Percentiles rank a stretch among this genome's conserved stretches.
Evolutionary conservation across 2,888 invertebrate genomes (phyloP).

Genomic region (Pomacea canaliculata): DNA sequence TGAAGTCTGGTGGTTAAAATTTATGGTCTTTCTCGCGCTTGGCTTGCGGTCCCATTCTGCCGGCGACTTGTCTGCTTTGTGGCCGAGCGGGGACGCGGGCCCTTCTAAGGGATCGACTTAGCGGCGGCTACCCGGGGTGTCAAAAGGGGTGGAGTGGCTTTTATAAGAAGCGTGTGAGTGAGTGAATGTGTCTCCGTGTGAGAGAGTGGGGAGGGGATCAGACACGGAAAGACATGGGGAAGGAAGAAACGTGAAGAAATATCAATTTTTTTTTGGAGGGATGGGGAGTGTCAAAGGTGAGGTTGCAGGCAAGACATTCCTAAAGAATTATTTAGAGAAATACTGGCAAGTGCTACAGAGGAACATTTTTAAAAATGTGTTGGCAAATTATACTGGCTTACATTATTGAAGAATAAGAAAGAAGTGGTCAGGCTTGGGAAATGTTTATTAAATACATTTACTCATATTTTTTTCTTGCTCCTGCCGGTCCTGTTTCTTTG

Average conservation of each 20-base stretch:
- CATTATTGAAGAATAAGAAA: no score
- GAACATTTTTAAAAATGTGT: no score
- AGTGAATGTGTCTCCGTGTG: constrained; percentile 5
- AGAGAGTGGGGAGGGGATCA: background rate
- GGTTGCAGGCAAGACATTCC: background rate
- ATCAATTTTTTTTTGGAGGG: no score
- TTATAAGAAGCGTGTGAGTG: background rate
- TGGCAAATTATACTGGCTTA: no score
- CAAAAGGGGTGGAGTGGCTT: background rate
- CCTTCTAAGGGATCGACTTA: no score
- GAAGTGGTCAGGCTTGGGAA: no score
- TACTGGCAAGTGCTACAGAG: no score
- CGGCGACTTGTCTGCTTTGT: background rate
- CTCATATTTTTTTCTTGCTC: no score
- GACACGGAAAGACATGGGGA: background rate
- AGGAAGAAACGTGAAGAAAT: background rate
- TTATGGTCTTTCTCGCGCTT: constrained; percentile 4
- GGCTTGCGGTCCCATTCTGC: background rate
- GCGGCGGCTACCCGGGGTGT: background rate
- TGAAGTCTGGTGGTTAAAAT: constrained; percentile 6
- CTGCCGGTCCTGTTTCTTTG: no score
- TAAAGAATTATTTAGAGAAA: no score
- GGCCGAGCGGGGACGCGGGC: background rate
- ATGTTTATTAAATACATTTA: no score
- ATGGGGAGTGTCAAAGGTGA: background rate